These are phyloP conservation scores for Cyanistes caeruleus DNA, from an alignment of 2,113 vertebrate genomes.

Conservation along the genomic window DNA sequence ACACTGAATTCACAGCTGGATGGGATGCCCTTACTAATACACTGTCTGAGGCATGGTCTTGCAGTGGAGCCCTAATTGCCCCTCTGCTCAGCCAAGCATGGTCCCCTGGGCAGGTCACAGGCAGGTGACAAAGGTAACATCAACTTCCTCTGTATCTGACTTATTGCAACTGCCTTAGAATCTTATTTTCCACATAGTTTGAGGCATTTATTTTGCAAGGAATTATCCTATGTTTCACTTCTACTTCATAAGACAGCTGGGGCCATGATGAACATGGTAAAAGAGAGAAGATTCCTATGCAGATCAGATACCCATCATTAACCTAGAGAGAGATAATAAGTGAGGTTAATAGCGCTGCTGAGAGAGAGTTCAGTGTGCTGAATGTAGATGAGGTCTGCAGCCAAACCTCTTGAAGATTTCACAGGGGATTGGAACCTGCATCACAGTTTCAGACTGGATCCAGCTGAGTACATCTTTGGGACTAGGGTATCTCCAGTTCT, in stretches of 20 bases:
- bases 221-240: neutral
- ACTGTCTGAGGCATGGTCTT: neutral
- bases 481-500: neutral
- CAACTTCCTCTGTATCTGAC: neutral
- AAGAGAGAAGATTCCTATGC: neutral
- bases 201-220: neutral
- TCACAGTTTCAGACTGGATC: neutral
- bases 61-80: fast-evolving
- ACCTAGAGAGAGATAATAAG: neutral
- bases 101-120: neutral
- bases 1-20: fast-evolving
- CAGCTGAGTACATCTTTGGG: neutral
- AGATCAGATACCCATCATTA: conserved; percentile 17
- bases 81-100: fast-evolving
- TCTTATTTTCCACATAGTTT: neutral
- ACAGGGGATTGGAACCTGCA: fast-evolving
- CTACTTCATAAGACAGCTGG: neutral
- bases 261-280: neutral
- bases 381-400: conserved; percentile 1
- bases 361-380: neutral
- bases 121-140: neutral
- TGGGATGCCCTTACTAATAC: neutral
- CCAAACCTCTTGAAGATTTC: neutral
- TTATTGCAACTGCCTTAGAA: neutral
- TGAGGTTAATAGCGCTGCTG: neutral